Base-by-base conservation (phyloP, 2,797 vertebrate genomes). In the Brotula barbata region DNA sequence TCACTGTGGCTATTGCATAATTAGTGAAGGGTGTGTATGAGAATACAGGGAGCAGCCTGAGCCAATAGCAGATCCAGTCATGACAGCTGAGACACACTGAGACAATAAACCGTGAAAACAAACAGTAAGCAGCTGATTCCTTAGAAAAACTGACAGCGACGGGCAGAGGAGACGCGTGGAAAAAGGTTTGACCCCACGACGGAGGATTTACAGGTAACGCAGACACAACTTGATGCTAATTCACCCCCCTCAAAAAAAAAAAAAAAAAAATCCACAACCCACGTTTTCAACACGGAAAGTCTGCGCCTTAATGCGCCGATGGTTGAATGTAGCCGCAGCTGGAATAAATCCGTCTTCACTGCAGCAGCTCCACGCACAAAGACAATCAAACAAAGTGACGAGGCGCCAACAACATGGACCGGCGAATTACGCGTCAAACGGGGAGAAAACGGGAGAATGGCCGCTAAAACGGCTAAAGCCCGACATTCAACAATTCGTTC, bases 11-110 rank as follows among this genome's bases (percentile, higher is more conserved):
- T 64, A 58, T 72, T 81, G 75, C 71, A 65, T 78, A 69, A 68
- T 68, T 73, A 59, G 47, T 28, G 33, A 67, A 69, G 82, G 78
- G 82, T 67, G 85, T 82, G 84, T 70, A 34, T 62, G 41, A 64
- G 68, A 56, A 61, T 6, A 72, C 40, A 42, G 49, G 33, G 25
- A 28, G 8, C 44, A 21, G 61, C 67, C 57, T 58, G 21, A 75
- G 40, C 62, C 57, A 79, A 74, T 17, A 58, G 66, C 67, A 80
- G 71, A 76, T 70, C 60, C 74, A 70, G 77, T 79, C 58, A 60
- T 61, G 68, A 77, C 59, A 84, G 58, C 65, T 72, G 68, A 69
- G 68, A 56, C 76, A 74, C 34, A 28, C 25, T 8, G 8, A 28
- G 25, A 28, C 25, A 28, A 28, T 28, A 28, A 65, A 70, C 51